A percentile compares a stretch with the other conserved stretches of the same genome.
These are phyloP conservation scores for Conus canariensis DNA, from an alignment of 2,888 invertebrate genomes.

Conservation along the genomic window DNA sequence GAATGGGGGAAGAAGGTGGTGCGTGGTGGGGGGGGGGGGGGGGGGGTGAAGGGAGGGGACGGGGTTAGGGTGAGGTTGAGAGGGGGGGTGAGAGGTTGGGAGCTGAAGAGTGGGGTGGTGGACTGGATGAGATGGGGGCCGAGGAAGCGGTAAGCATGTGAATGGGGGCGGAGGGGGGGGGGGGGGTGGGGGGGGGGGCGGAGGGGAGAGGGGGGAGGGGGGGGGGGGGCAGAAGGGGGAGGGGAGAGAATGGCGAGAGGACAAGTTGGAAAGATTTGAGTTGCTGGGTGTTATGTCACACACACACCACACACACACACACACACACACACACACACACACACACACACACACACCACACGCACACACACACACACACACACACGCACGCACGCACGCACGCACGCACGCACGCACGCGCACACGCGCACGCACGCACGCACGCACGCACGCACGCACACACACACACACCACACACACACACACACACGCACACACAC, in stretches of 20 bases:
- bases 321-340: not conserved
- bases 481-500: not conserved
- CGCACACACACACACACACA: no score
- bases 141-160: no score
- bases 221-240: not conserved
- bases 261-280: not conserved
- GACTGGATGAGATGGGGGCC: no score
- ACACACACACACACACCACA: not conserved
- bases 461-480: not conserved
- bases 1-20: not conserved
- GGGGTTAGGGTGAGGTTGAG: not conserved
- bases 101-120: no score
- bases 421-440: not conserved
- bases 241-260: not conserved
- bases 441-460: not conserved
- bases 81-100: no score
- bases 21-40: not conserved
- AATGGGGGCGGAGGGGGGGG: not conserved
- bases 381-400: not conserved
- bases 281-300: not conserved
- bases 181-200: not conserved
- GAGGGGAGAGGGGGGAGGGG: no score
- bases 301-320: not conserved
- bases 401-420: not conserved
- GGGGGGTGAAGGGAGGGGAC: not conserved